A percentile compares a stretch with the other conserved stretches of the same genome.
These are phyloP conservation scores for Erethizon dorsatum DNA, from an alignment of 2,797 vertebrate genomes.

Conservation along the genomic window DNA sequence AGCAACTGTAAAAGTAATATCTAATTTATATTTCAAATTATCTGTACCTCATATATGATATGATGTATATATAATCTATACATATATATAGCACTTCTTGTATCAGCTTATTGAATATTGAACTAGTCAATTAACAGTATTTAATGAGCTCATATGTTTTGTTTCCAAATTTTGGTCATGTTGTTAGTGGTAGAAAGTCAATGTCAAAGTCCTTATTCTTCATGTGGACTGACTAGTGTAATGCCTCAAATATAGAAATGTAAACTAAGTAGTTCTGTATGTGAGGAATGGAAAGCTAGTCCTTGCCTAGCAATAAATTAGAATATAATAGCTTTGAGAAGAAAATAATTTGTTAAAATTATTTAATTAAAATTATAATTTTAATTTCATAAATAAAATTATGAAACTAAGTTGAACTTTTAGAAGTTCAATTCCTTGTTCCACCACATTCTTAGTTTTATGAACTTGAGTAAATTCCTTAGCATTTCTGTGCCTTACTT, in stretches of 20 bases:
- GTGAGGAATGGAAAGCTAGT: neutral
- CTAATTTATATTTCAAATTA: slow-evolving; percentile 15
- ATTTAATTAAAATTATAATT: neutral
- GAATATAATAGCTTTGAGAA: neutral
- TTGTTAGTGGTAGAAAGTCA: neutral
- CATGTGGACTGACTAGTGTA: neutral
- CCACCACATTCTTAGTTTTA: neutral
- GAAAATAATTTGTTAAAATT: neutral
- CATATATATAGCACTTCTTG: neutral
- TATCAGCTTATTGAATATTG: neutral
- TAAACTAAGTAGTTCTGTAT: neutral
- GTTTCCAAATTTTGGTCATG: neutral
- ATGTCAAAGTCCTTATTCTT: neutral
- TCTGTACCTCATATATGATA: neutral
- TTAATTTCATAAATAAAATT: neutral
- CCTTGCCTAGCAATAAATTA: neutral
- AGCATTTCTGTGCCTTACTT: neutral
- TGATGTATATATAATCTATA: neutral
- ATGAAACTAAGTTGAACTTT: neutral
- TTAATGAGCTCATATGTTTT: neutral
- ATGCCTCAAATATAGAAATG: neutral
- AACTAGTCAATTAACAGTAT: neutral
- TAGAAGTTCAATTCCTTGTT: neutral
- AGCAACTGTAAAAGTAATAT: neutral
- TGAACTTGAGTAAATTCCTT: neutral